Conservation (phyloP, 2,797 vertebrate genomes). For the Cirrhinus mrigala region DNA sequence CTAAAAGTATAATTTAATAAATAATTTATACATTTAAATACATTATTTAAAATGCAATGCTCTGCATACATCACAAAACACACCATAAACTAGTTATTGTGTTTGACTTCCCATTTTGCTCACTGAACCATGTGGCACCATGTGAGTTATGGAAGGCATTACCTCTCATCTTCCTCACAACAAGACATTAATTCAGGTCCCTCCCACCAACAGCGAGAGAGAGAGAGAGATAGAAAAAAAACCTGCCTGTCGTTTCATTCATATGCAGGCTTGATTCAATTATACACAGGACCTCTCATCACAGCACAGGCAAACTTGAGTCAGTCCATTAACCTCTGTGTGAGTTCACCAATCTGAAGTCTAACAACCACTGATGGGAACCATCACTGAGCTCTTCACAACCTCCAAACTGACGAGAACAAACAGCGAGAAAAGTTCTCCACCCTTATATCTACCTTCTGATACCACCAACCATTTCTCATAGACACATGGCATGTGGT, state of each 20-base stretch:
- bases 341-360: conserved; percentile 63
- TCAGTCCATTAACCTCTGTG: conserved; percentile 68
- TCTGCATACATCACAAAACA: conserved; percentile 14
- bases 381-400: conserved; percentile 56
- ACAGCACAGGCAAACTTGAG: conserved; percentile 62
- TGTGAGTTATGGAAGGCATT: conserved; percentile 31
- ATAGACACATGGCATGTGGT: not conserved
- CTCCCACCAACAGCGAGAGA: conserved; percentile 43
- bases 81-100: conserved; percentile 13
- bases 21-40: too few species aligned
- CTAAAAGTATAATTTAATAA: too few species aligned
- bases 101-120: conserved; percentile 35
- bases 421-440: conserved; percentile 49
- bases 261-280: conserved; percentile 68
- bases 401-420: conserved; percentile 54
- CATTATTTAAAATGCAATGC: not conserved
- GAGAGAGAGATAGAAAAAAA: conserved; percentile 44
- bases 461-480: not conserved
- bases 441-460: not conserved
- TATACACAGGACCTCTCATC: conserved; percentile 60
- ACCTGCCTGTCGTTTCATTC: conserved; percentile 60
- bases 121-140: conserved; percentile 16
- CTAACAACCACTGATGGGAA: conserved; percentile 51
- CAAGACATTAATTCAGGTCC: conserved; percentile 50
- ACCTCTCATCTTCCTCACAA: conserved; percentile 48